Conservation (phyloP, 2,797 vertebrate genomes). For the Pempheris klunzingeri region DNA sequence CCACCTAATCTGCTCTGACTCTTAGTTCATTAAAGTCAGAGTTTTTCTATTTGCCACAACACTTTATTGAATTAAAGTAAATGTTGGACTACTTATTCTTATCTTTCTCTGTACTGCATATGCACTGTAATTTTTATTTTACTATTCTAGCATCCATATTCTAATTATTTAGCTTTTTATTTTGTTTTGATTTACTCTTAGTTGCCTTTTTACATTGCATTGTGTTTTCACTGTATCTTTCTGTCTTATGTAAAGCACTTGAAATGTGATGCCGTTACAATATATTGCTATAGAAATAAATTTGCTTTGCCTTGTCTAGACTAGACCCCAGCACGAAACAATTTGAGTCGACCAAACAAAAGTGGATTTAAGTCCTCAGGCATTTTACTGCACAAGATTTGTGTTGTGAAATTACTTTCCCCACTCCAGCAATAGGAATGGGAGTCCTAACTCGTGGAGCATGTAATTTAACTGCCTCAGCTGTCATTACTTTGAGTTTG, state of each 20-base stretch:
- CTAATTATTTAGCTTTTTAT: background rate
- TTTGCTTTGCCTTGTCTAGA: background rate
- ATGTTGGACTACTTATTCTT: background rate
- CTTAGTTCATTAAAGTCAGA: background rate
- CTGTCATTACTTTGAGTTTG: conserved; percentile 33
- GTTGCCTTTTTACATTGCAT: background rate
- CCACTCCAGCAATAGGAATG: conserved; percentile 36
- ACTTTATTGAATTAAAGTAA: background rate
- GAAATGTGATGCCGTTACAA: background rate
- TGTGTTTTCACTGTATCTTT: background rate
- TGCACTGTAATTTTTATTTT: background rate
- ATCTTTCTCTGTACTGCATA: background rate
- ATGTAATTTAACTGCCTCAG: conserved; percentile 53
- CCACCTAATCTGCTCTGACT: background rate
- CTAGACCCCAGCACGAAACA: conserved; percentile 5
- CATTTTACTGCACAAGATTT: conserved; percentile 42
- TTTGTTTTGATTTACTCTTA: background rate
- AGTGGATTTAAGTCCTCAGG: conserved; percentile 50
- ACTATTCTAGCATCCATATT: background rate
- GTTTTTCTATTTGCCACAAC: background rate
- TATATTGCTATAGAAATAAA: background rate
- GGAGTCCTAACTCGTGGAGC: conserved; percentile 39
- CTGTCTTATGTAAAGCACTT: background rate
- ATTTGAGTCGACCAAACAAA: conserved; percentile 52
- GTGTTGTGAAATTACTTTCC: conserved; percentile 56